Evolutionary conservation across 2,888 invertebrate species (phyloP).

Genomic region (Lycophotia porphyrea): DNA sequence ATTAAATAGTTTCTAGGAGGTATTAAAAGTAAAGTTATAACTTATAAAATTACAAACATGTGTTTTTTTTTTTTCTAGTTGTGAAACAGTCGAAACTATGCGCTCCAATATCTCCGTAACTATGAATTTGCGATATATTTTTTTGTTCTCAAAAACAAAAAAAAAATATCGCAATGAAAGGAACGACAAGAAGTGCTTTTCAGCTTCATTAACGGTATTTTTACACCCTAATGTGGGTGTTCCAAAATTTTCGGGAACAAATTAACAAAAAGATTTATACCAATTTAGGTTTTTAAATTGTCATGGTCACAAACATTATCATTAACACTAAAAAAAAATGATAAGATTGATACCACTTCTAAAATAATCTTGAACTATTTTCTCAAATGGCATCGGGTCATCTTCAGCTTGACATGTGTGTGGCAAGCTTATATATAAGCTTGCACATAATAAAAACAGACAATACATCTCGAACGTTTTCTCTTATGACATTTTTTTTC

Average conservation of each 20-base stretch:
- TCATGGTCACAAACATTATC: too few species aligned
- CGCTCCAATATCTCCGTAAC: background rate
- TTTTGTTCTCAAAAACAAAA: too few species aligned
- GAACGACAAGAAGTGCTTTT: background rate
- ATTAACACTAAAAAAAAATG: too few species aligned
- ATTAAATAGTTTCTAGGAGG: background rate
- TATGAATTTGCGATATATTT: too few species aligned
- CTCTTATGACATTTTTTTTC: background rate
- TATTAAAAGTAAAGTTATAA: background rate
- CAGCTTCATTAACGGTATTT: background rate
- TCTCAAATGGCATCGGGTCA: background rate
- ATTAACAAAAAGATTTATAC: conserved; percentile 26
- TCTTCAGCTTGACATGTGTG: background rate
- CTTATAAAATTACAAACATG: background rate
- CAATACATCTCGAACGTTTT: conserved; percentile 40
- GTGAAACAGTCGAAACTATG: background rate
- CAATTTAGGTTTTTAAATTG: too few species aligned
- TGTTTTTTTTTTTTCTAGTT: too few species aligned
- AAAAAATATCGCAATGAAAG: background rate
- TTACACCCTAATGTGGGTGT: background rate
- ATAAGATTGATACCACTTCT: conserved; percentile 44
- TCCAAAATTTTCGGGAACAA: background rate
- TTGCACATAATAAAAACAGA: conserved; percentile 28
- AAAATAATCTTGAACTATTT: conserved; percentile 43
- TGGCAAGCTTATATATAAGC: background rate